A percentile compares a stretch with the other conserved stretches of the same genome.
These are phyloP conservation scores for Tragelaphus scriptus DNA, from an alignment of 2,113 vertebrate genomes.

Conservation along the genomic window DNA sequence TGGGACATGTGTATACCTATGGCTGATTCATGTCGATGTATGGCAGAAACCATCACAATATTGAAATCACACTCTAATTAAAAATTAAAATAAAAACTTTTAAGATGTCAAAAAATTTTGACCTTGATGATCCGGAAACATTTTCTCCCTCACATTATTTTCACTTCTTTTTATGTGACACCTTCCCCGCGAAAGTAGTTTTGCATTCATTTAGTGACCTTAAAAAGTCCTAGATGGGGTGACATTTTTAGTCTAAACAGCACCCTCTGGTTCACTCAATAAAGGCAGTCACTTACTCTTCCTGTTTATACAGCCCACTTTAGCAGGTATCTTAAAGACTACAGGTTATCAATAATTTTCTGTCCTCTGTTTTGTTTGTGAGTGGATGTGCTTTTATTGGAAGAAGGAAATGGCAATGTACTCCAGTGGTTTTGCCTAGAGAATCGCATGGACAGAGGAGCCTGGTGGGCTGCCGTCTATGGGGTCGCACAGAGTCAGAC, in stretches of 20 bases:
- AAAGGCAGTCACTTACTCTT: neutral
- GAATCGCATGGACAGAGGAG: neutral
- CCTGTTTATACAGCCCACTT: neutral
- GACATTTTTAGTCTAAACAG: neutral
- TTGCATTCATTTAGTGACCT: neutral
- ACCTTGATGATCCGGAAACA: neutral
- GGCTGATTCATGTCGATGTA: neutral
- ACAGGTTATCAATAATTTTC: neutral
- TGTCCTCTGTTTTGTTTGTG: neutral
- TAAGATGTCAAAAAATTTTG: neutral
- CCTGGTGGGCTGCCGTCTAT: neutral
- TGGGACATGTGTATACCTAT: neutral
- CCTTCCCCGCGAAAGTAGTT: neutral
- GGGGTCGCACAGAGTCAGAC: rapidly evolving
- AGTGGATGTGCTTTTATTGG: neutral
- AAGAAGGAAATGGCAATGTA: neutral
- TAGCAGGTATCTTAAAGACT: neutral
- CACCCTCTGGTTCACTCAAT: neutral
- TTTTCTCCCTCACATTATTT: neutral
- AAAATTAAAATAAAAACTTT: neutral
- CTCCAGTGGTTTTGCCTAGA: neutral
- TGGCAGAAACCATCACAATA: neutral
- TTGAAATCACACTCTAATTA: neutral
- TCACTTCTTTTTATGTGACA: neutral
- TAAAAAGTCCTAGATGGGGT: neutral